Evolutionary conservation across 37 sponge, comb jelly and placozoan genomes (phyloP).

Genomic region (Agelas oroides): DNA sequence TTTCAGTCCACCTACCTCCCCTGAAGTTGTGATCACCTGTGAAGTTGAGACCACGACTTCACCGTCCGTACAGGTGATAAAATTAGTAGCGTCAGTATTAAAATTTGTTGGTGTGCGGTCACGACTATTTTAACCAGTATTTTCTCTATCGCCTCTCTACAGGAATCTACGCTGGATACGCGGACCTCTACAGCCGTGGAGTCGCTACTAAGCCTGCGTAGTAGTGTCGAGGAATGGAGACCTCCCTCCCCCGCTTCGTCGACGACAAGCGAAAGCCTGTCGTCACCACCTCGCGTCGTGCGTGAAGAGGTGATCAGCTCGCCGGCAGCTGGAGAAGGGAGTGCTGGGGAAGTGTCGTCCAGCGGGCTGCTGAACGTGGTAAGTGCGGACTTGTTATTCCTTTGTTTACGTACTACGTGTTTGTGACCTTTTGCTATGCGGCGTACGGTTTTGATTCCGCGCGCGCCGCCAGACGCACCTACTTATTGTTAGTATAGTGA

Average conservation of each 20-base stretch:
- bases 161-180: slow-evolving; percentile 36
- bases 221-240: slow-evolving; percentile 22
- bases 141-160: background rate
- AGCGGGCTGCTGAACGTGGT: too few relatives aligned
- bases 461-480: too few relatives aligned
- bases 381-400: too few relatives aligned
- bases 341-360: background rate
- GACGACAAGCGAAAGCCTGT: background rate
- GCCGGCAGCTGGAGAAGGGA: background rate
- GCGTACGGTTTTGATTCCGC: too few relatives aligned
- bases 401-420: too few relatives aligned
- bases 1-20: slow-evolving; percentile 40
- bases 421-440: too few relatives aligned
- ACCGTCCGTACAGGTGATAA: too few relatives aligned
- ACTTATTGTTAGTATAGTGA: too few relatives aligned
- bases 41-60: background rate
- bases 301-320: slow-evolving; percentile 3
- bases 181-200: slow-evolving; percentile 78
- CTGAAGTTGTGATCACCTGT: background rate
- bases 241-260: slow-evolving; percentile 76
- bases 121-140: background rate
- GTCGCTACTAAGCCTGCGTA: slow-evolving; percentile 59
- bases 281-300: background rate
- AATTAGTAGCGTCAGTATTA: too few relatives aligned
- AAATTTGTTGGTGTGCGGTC: too few relatives aligned